Evolutionary conservation across 1,140 invertebrate species (phyloP).

Genomic region (Mactra quadrangularis): DNA sequence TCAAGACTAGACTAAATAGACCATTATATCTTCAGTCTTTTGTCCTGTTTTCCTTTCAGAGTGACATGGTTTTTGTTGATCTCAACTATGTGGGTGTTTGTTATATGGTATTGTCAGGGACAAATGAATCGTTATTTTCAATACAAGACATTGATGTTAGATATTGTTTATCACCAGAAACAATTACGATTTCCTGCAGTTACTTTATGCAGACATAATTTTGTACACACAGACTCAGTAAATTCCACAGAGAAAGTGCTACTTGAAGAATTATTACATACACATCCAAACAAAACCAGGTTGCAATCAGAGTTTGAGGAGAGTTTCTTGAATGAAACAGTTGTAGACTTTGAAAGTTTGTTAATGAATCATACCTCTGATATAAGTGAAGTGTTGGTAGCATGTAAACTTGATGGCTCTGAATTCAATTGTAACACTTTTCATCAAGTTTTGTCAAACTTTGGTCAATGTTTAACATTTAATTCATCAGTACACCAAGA

Average conservation of each 20-base stretch:
- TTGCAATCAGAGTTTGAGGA: not conserved
- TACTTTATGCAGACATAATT: not conserved
- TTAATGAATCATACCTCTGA: not conserved
- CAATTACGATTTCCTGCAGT: constrained; percentile 2
- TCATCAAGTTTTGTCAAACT: not conserved
- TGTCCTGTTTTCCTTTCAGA: not conserved
- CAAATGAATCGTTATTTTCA: constrained; percentile 22
- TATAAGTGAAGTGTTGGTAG: not conserved
- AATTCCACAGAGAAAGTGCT: not conserved
- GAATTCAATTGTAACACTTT: constrained; percentile 2
- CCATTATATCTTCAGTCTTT: too few relatives aligned
- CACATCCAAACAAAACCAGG: not conserved
- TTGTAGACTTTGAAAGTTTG: not conserved
- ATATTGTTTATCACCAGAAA: not conserved
- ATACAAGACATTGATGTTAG: not conserved
- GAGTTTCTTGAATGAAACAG: not conserved
- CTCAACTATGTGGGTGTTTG: not conserved
- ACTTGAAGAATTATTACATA: not conserved
- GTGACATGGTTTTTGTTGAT: not conserved
- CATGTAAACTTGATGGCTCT: not conserved
- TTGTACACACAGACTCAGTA: constrained; percentile 10
- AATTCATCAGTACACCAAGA: not conserved
- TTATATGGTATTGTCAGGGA: not conserved
- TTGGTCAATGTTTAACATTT: not conserved
- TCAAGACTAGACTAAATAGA: too few relatives aligned